A percentile compares a stretch with the other conserved stretches of the same genome.
Conservation (phyloP, 2,113 vertebrate genomes). For the Odocoileus hemionus region DNA sequence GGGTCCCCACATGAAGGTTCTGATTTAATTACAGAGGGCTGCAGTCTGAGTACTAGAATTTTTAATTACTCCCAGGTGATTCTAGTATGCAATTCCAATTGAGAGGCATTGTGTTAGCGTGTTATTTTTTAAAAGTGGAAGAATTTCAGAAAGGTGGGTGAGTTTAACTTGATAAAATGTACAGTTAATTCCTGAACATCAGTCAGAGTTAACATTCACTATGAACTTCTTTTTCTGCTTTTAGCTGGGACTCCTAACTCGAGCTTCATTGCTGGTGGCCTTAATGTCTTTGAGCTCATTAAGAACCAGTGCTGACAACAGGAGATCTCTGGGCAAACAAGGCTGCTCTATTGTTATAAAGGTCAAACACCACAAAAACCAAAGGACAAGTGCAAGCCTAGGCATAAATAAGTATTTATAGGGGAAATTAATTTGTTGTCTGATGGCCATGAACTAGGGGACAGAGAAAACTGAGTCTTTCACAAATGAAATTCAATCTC, state of each 20-base stretch:
- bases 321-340: not conserved
- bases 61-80: not conserved
- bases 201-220: not conserved
- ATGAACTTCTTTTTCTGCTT: not conserved
- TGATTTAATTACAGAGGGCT: not conserved
- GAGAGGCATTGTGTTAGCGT: not conserved
- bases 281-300: not conserved
- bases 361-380: slow-evolving; percentile 28
- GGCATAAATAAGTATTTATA: not conserved
- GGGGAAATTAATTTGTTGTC: slow-evolving; percentile 23
- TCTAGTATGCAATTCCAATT: not conserved
- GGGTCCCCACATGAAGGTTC: not conserved
- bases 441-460: not conserved
- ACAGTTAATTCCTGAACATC: not conserved
- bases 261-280: not conserved
- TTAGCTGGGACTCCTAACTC: not conserved
- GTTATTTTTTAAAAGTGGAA: not conserved
- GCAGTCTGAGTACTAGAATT: not conserved
- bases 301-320: not conserved
- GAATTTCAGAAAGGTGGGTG: not conserved
- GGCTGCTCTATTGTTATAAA: not conserved
- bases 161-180: not conserved
- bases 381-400: not conserved
- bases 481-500: slow-evolving; percentile 13
- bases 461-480: not conserved